Percentiles rank a stretch among this genome's conserved stretches.
Conservation (phyloP, 2,888 invertebrate species). For the Eilema griseolum region DNA sequence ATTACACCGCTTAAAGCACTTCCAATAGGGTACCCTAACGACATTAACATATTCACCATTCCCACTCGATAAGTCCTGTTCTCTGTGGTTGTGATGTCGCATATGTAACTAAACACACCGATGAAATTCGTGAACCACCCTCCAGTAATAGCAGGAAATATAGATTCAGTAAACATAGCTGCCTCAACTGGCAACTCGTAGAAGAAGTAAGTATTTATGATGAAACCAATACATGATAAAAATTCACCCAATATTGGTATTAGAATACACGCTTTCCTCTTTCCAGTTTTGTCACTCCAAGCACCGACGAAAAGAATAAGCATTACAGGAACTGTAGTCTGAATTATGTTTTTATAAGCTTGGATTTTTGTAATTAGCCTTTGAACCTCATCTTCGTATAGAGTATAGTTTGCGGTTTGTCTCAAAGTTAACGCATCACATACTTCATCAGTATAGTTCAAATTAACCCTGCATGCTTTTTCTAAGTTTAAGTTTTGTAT, state of each 20-base stretch:
- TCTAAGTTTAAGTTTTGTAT: constrained; percentile 91
- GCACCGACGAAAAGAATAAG: constrained; percentile 94
- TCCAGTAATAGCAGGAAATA: constrained; percentile 93
- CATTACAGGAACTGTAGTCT: constrained; percentile 93
- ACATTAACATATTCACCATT: constrained; percentile 94
- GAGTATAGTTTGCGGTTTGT: constrained; percentile 88
- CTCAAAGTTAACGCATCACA: constrained; percentile 92
- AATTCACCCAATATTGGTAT: constrained; percentile 94
- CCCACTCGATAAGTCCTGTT: constrained; percentile 94
- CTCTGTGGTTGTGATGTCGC: constrained; percentile 93
- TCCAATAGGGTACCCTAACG: constrained; percentile 95
- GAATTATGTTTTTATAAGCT: constrained; percentile 94
- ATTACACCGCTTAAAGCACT: constrained; percentile 94
- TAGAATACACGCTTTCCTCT: constrained; percentile 92
- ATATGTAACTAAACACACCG: constrained; percentile 95
- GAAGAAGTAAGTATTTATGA: constrained; percentile 93
- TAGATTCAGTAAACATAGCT: constrained; percentile 91
- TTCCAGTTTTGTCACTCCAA: constrained; percentile 91
- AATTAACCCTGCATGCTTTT: constrained; percentile 94
- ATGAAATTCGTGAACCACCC: constrained; percentile 96
- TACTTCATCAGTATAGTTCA: constrained; percentile 89
- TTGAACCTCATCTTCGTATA: constrained; percentile 89
- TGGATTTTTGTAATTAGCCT: constrained; percentile 91
- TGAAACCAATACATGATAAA: constrained; percentile 91
- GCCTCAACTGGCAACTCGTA: constrained; percentile 93